Percentiles rank a stretch among this genome's conserved stretches.
These are phyloP conservation scores for Leptopilina boulardi DNA, from an alignment of 1,140 invertebrate species.

Conservation along the genomic window DNA sequence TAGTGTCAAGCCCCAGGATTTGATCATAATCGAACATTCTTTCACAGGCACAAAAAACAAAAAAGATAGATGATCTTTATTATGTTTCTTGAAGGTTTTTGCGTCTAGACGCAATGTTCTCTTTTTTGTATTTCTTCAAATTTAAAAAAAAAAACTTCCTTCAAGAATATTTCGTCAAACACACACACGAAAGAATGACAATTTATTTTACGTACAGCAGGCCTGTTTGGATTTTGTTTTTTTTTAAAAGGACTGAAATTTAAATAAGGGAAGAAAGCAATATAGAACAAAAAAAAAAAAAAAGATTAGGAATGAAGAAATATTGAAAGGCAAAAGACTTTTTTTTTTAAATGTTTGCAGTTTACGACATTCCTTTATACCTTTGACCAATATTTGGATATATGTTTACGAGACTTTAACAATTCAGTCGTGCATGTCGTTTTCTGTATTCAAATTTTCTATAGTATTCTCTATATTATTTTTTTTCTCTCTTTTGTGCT, in stretches of 20 bases:
- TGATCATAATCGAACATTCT: slow-evolving; percentile 70
- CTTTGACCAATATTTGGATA: slow-evolving; percentile 22
- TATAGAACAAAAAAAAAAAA: not conserved
- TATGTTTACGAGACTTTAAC: not conserved
- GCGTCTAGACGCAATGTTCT: not conserved
- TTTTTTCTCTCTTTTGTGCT: not conserved
- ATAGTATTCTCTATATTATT: not conserved
- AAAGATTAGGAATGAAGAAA: not conserved
- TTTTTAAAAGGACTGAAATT: slow-evolving; percentile 18
- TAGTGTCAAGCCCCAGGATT: slow-evolving; percentile 70
- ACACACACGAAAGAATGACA: not conserved
- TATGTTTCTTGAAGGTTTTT: not conserved
- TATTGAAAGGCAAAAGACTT: slow-evolving; percentile 16
- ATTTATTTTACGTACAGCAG: slow-evolving; percentile 19
- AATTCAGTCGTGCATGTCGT: not conserved
- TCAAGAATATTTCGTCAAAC: slow-evolving; percentile 9
- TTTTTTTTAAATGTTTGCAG: not conserved
- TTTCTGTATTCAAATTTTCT: not conserved
- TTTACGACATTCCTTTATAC: slow-evolving; percentile 31
- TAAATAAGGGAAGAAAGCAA: slow-evolving; percentile 30
- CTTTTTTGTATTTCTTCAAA: not conserved
- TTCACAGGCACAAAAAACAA: slow-evolving; percentile 71
- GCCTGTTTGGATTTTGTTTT: slow-evolving; percentile 11
- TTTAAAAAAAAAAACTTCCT: not conserved
- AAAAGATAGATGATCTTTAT: slow-evolving; percentile 59